Percentiles rank a stretch among this genome's conserved stretches.
Conservation (phyloP, 2,888 invertebrate species). For the Hirtodrosophila trivittata region DNA sequence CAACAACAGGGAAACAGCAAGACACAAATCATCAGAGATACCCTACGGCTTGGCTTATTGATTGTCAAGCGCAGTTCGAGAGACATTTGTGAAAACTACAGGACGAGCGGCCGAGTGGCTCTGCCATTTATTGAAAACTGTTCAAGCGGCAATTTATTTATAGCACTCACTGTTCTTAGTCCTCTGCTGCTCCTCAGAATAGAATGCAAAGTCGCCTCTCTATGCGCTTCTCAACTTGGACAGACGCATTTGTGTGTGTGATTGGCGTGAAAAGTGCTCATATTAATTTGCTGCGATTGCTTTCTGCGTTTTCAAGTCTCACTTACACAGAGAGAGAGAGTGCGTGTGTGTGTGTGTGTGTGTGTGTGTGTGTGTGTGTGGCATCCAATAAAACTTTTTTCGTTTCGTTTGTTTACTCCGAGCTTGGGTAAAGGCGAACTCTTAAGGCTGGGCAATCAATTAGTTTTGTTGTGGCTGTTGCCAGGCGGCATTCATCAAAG, state of each 20-base stretch:
- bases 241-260: constrained; percentile 34
- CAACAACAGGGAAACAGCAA: too few relatives aligned
- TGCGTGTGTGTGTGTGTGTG: not conserved
- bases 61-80: constrained; percentile 48
- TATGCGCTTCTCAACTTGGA: constrained; percentile 12
- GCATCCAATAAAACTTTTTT: constrained; percentile 4
- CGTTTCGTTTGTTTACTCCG: not conserved
- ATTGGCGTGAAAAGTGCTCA: constrained; percentile 54
- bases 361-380: not conserved
- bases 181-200: not conserved
- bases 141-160: constrained; percentile 67
- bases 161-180: constrained; percentile 38
- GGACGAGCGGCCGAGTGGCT: constrained; percentile 15
- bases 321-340: too few relatives aligned
- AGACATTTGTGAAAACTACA: not conserved
- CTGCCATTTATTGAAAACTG: constrained; percentile 65
- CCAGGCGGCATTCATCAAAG: constrained; percentile 71
- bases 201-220: not conserved
- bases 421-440: constrained; percentile 1
- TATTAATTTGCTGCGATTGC: constrained; percentile 53
- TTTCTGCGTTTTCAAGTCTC: constrained; percentile 22
- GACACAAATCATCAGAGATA: not conserved
- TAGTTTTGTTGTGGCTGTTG: constrained; percentile 55
- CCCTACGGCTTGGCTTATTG: constrained; percentile 45
- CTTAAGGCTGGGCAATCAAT: constrained; percentile 55